These are phyloP conservation scores for Creontiades dilutus DNA, from an alignment of 2,888 invertebrate species.

Conservation along the genomic window DNA sequence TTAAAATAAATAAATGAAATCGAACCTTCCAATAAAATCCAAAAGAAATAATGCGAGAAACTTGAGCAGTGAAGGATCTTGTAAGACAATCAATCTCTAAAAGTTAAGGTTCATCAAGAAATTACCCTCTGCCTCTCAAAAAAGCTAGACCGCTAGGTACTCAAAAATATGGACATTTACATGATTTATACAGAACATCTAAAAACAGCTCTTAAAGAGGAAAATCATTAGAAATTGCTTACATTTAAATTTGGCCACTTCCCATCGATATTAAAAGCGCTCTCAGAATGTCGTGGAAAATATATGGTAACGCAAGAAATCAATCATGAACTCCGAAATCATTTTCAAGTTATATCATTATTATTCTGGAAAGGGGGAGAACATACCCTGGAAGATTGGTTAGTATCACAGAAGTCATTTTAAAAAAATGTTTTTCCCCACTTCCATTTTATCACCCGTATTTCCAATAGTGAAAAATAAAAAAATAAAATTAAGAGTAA, in stretches of 20 bases:
- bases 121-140: too few relatives aligned
- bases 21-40: too few relatives aligned
- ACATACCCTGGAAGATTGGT: constrained; percentile 36
- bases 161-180: too few relatives aligned
- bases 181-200: too few relatives aligned
- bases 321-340: background rate
- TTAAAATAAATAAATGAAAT: too few relatives aligned
- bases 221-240: background rate
- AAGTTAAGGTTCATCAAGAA: too few relatives aligned
- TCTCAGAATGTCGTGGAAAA: background rate
- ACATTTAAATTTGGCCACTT: constrained; percentile 47
- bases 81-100: too few relatives aligned
- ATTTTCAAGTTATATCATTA: background rate
- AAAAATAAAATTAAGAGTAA: background rate
- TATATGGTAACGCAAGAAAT: constrained; percentile 12
- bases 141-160: too few relatives aligned
- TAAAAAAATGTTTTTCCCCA: constrained; percentile 23
- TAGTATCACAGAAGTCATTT: constrained; percentile 64
- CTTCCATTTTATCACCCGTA: constrained; percentile 1
- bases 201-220: too few relatives aligned
- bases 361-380: background rate
- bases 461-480: constrained; percentile 2
- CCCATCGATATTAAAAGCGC: background rate
- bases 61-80: too few relatives aligned
- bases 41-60: too few relatives aligned